A percentile compares a stretch with the other conserved stretches of the same genome.
phyloP scores from a whole-genome alignment of 2,113 vertebrate genomes.

The Rhadina sibilatrix region DNA sequence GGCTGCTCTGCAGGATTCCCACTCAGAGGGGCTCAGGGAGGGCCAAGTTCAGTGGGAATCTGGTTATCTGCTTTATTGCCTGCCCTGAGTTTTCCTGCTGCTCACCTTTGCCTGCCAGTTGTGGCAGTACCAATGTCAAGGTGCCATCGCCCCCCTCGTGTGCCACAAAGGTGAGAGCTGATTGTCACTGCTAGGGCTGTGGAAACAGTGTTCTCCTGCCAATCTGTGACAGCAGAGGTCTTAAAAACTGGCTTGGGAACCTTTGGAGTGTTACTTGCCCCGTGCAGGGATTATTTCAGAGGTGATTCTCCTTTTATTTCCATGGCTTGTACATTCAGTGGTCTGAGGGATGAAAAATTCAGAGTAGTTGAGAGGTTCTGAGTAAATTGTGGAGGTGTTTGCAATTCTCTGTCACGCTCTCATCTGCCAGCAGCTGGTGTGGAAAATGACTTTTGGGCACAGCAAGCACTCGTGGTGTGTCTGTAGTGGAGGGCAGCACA shows the following conservation, averaged over 20 bases:
- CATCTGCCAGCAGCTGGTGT: neutral
- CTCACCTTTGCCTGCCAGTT: neutral
- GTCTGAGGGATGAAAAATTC: neutral
- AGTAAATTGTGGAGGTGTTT: neutral
- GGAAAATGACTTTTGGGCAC: neutral
- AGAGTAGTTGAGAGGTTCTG: neutral
- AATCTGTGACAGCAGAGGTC: neutral
- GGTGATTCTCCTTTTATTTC: neutral
- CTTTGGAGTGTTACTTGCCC: neutral
- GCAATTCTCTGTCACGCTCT: accelerated
- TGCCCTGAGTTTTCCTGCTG: neutral
- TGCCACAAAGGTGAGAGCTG: neutral
- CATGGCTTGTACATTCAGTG: accelerated
- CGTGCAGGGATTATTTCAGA: neutral
- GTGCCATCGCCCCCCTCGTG: neutral
- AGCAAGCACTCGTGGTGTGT: neutral
- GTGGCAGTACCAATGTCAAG: neutral
- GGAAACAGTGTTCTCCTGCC: neutral
- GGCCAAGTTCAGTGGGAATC: too few species aligned
- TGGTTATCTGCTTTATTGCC: neutral
- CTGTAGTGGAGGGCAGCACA: neutral
- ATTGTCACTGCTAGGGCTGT: neutral
- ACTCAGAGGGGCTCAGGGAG: accelerated
- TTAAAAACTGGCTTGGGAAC: neutral
- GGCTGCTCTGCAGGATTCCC: neutral